Base-by-base conservation (phyloP, 2,797 vertebrate genomes). In the Acestrorhynchus altus region DNA sequence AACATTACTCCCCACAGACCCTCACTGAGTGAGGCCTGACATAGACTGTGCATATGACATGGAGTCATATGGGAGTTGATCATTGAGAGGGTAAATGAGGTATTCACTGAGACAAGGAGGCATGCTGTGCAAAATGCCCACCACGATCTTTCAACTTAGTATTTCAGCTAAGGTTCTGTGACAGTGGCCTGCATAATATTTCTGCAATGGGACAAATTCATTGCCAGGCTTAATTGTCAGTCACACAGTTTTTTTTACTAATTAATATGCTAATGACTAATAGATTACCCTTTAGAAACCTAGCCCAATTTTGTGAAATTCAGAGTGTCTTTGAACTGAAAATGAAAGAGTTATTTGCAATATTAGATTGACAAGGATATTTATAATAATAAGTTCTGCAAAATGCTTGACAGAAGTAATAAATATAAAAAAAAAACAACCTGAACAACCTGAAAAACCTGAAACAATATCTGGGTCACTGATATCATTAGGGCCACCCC, bases 1-100 rank as follows among this genome's bases (percentile, higher is more conserved):
- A 64, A 20, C 52, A 72, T 31, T 44, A 47, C 77, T 59, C 72
- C 22, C 56, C 52, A 77, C 28, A 75, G 69, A 8, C 40, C 71
- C 52, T n/a, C 39, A 64, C 31, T 26, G 56, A 70, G 64, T 47
- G 56, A 73, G 61, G 47, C 9, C 47, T 56, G 46, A 65, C 64
- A 67, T 40, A 63, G 60, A 64, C 47, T 65, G 52, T 7, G 24
- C 16, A 66, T n/a, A 46, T 24, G 39, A 76, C 11, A 40, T 40
- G 7, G 28, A 56, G 16, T 75, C 67, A 72, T 56, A 24, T 72
- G 47, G 11, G n/a, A 57, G 42, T 54, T 52, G 64, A 72, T 10
- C 54, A 22, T 18, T n/a, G 59, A 54, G 39, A 75, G 28, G 39
- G 51, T 39, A 28, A 63, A 66, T 78, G 52, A 80, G 70, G 28